Conservation (phyloP, 2,113 vertebrate species). For the Tyrannus savana region DNA sequence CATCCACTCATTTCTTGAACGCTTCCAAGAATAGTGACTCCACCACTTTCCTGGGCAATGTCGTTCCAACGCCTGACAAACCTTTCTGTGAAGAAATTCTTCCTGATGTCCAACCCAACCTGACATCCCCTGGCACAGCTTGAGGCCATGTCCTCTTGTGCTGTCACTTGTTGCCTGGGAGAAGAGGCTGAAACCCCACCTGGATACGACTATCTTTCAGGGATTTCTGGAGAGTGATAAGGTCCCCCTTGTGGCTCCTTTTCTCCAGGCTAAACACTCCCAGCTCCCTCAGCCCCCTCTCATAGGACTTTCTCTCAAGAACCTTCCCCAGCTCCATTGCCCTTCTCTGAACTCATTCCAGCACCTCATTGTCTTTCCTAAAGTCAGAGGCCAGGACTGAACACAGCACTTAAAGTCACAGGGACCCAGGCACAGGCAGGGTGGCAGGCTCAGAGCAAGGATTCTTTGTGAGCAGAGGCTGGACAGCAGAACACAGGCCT, state of each 20-base stretch:
- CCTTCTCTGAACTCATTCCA: background rate
- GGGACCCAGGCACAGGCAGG: fast-evolving
- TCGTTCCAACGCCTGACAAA: background rate
- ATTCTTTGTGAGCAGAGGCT: background rate
- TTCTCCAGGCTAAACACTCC: background rate
- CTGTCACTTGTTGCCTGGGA: background rate
- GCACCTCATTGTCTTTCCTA: background rate
- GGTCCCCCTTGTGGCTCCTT: too few species aligned
- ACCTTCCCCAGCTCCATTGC: background rate
- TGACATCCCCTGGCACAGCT: background rate
- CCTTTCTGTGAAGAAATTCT: background rate
- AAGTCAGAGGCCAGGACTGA: background rate
- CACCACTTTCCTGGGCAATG: background rate
- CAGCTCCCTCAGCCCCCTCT: background rate
- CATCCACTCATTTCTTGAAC: background rate
- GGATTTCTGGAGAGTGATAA: background rate
- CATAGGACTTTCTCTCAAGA: background rate
- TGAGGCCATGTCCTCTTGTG: background rate
- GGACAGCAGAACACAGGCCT: background rate
- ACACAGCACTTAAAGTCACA: background rate
- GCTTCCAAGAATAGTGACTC: background rate
- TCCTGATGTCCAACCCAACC: background rate
- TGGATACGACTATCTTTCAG: background rate
- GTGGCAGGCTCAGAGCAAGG: background rate
- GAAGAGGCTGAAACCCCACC: fast-evolving